Evolutionary conservation across 2,888 invertebrate species (phyloP).

Genomic region (Eustalomyia histrio): DNA sequence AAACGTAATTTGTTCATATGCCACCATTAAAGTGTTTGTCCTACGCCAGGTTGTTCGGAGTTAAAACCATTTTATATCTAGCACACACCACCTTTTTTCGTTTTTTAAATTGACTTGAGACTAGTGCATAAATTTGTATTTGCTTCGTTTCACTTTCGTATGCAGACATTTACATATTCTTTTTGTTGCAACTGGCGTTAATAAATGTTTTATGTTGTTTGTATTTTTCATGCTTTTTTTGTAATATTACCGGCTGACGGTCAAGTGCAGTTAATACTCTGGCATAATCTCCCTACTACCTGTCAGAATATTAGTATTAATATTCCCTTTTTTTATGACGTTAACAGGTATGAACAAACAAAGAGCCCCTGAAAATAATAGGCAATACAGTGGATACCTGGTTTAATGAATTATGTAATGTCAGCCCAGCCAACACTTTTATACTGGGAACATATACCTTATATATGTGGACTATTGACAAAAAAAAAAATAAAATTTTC

Average conservation of each 20-base stretch:
- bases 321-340: background rate
- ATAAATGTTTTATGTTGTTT: conserved; percentile 21
- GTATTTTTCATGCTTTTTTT: background rate
- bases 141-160: conserved; percentile 54
- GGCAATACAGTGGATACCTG: too few relatives aligned
- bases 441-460: too few relatives aligned
- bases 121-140: conserved; percentile 48
- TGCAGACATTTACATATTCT: conserved; percentile 23
- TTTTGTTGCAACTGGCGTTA: conserved; percentile 47
- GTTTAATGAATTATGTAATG: too few relatives aligned
- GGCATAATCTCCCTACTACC: conserved; percentile 42
- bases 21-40: conserved; percentile 22
- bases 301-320: background rate
- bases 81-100: conserved; percentile 36
- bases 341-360: background rate
- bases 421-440: too few relatives aligned
- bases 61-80: conserved; percentile 2
- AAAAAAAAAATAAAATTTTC: too few relatives aligned
- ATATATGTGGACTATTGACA: too few relatives aligned
- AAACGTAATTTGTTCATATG: conserved; percentile 13
- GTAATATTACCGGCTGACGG: conserved; percentile 42
- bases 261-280: conserved; percentile 54
- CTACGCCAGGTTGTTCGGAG: conserved; percentile 6
- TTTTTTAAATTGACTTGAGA: conserved; percentile 23
- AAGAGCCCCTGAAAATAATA: background rate